A percentile compares a stretch with the other conserved stretches of the same genome.
Evolutionary conservation across 2,113 vertebrate genomes (phyloP).

Genomic region (Neofelis nebulosa): DNA sequence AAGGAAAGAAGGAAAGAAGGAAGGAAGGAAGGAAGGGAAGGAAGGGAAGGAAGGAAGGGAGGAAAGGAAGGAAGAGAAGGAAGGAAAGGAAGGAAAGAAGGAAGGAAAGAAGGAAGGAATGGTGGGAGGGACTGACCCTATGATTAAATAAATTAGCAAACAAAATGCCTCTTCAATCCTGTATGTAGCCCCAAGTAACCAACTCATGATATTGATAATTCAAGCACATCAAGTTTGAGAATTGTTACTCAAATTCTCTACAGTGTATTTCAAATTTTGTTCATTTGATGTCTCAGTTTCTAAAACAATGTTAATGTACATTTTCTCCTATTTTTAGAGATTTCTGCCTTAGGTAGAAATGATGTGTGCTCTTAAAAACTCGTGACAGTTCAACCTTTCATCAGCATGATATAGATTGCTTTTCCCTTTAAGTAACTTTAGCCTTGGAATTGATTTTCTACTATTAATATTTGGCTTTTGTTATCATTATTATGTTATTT

Average conservation of each 20-base stretch:
- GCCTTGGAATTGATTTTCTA: neutral
- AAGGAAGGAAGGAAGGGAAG: accelerated
- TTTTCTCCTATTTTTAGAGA: neutral
- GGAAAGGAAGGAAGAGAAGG: accelerated
- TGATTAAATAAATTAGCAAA: neutral
- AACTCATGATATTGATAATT: neutral
- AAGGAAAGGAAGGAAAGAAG: neutral
- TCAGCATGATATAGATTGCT: neutral
- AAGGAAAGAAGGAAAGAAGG: accelerated
- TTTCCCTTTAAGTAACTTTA: neutral
- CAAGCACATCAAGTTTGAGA: neutral
- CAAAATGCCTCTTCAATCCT: neutral
- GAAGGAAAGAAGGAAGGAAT: neutral
- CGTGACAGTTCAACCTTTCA: neutral
- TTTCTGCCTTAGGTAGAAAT: neutral
- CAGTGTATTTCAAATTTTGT: neutral
- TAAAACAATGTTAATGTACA: neutral
- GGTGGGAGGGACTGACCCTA: neutral
- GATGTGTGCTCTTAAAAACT: neutral
- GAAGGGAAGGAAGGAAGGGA: accelerated
- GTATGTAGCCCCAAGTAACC: neutral
- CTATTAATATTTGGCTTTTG: neutral
- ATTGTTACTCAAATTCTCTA: neutral
- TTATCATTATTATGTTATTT: neutral
- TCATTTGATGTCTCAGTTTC: neutral